Percentiles rank a stretch among this genome's conserved stretches.
phyloP scores from a whole-genome alignment of 1,140 invertebrate genomes.

The Drosophila murphyi region DNA sequence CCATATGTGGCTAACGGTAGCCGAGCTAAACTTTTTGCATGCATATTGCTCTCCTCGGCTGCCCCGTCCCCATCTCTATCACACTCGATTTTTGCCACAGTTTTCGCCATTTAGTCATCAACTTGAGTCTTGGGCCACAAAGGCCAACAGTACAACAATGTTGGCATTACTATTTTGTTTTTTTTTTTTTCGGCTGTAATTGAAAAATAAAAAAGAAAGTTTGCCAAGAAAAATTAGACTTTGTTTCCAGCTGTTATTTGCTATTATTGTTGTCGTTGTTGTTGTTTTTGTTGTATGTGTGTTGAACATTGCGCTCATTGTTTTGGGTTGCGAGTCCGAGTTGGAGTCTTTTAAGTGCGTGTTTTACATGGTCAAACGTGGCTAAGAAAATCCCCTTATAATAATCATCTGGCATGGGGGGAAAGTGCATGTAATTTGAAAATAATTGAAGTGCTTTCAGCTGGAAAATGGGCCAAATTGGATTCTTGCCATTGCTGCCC shows the following conservation, averaged over 20 bases:
- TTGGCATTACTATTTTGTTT: conserved; percentile 31
- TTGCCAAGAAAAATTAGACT: conserved; percentile 31
- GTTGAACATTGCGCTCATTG: conserved; percentile 29
- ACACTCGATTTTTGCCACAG: conserved; percentile 27
- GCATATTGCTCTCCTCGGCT: too few relatives aligned
- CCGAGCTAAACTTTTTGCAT: background rate
- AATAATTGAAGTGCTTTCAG: conserved; percentile 44
- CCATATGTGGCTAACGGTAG: conserved; percentile 26
- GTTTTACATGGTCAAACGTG: conserved; percentile 40
- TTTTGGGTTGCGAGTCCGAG: background rate
- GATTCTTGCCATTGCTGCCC: background rate
- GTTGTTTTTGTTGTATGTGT: conserved; percentile 18
- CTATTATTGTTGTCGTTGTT: conserved; percentile 18
- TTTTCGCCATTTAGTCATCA: conserved; percentile 33
- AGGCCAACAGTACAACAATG: conserved; percentile 22
- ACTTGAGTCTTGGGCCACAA: conserved; percentile 2
- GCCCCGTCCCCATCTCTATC: background rate
- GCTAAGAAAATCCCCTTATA: conserved; percentile 38
- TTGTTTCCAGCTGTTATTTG: conserved; percentile 7
- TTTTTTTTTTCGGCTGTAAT: conserved; percentile 33
- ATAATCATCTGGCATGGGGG: conserved; percentile 14
- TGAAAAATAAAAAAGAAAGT: conserved; percentile 44
- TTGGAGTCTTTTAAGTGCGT: conserved; percentile 17
- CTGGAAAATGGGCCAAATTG: conserved; percentile 17
- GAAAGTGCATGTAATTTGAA: conserved; percentile 52